phyloP scores from a whole-genome alignment of 2,888 invertebrate genomes.

The Ophion obscuratus region DNA sequence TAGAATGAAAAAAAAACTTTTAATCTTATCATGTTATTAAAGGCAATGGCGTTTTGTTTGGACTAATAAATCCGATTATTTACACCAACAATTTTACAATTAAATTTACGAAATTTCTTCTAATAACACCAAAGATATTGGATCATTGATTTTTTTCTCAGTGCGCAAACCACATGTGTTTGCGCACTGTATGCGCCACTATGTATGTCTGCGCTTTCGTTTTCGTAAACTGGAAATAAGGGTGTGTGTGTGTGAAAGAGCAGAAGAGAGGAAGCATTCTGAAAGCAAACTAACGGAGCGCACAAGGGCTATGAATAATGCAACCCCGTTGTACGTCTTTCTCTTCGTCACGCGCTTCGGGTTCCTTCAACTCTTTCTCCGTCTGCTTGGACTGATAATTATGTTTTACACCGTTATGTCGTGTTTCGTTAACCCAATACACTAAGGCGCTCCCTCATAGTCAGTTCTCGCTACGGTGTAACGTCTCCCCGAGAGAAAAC shows the following conservation, averaged over 20 bases:
- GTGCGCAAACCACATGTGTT: not conserved
- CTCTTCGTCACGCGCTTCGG: slow-evolving; percentile 68
- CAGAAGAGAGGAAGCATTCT: slow-evolving; percentile 66
- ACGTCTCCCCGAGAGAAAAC: slow-evolving; percentile 12
- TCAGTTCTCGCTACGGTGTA: slow-evolving; percentile 48
- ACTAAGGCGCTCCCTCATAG: slow-evolving; percentile 69
- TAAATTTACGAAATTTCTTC: no score
- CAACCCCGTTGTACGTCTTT: slow-evolving; percentile 77
- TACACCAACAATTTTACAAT: no score
- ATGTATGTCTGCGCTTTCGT: slow-evolving; percentile 43
- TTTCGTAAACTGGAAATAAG: slow-evolving; percentile 5
- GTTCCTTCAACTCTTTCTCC: slow-evolving; percentile 73
- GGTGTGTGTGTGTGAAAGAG: not conserved
- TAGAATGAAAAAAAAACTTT: no score
- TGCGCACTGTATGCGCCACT: no score
- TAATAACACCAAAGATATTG: no score
- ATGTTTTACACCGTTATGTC: slow-evolving; percentile 82
- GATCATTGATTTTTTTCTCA: no score
- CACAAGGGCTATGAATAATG: slow-evolving; percentile 80
- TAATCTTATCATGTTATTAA: no score
- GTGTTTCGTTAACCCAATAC: slow-evolving; percentile 80
- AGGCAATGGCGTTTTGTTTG: no score
- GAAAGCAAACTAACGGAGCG: slow-evolving; percentile 78
- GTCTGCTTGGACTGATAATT: slow-evolving; percentile 80
- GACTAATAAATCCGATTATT: no score